These are phyloP conservation scores for Mirounga angustirostris DNA, from an alignment of 2,113 vertebrate genomes.

Conservation along the genomic window DNA sequence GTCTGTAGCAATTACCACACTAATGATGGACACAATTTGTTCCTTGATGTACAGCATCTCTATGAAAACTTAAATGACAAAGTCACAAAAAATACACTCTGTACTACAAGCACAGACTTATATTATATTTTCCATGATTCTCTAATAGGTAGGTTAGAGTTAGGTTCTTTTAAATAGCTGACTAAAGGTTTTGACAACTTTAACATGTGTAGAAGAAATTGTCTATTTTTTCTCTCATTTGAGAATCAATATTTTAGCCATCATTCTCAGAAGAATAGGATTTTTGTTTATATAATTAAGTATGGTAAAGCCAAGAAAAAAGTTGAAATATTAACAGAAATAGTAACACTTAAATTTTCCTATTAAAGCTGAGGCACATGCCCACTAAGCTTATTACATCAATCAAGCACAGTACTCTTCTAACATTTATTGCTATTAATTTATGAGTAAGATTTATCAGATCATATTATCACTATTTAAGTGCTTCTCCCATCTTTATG, in stretches of 20 bases:
- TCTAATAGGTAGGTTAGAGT: not conserved
- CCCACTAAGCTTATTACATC: not conserved
- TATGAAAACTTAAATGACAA: constrained; percentile 52
- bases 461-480: not conserved
- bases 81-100: not conserved
- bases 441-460: not conserved
- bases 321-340: not conserved
- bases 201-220: not conserved
- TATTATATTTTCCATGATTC: not conserved
- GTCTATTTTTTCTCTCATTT: not conserved
- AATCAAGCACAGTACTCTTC: not conserved
- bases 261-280: constrained; percentile 4
- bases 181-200: not conserved
- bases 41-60: constrained; percentile 77
- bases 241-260: not conserved
- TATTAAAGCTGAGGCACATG: not conserved
- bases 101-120: not conserved
- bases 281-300: constrained; percentile 53
- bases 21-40: constrained; percentile 84
- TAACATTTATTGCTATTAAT: constrained; percentile 27
- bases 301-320: not conserved
- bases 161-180: not conserved
- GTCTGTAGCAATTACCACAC: constrained; percentile 82
- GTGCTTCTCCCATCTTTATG: not conserved
- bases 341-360: not conserved